These are phyloP conservation scores for Cepphus grylle DNA, from an alignment of 2,113 vertebrate genomes.

Conservation along the genomic window DNA sequence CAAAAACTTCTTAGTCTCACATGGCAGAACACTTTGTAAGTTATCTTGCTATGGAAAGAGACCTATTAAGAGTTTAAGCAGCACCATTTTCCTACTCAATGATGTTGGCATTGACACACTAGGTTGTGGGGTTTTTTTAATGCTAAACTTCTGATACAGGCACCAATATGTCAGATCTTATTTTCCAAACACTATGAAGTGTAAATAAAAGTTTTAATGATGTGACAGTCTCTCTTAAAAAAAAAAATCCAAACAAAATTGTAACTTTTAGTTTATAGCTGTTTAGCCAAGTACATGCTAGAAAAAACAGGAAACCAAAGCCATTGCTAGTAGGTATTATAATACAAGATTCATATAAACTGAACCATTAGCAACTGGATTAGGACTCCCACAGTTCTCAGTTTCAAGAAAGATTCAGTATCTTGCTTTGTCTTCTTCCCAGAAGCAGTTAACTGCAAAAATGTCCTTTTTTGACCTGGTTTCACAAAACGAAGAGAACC, in stretches of 20 bases:
- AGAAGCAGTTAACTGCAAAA: neutral
- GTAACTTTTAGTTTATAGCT: neutral
- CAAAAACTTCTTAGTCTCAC: neutral
- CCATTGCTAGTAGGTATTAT: neutral
- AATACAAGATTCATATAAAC: neutral
- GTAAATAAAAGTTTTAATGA: neutral
- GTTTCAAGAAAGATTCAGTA: neutral
- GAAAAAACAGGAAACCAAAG: neutral
- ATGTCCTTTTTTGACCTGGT: neutral
- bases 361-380: neutral
- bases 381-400: neutral
- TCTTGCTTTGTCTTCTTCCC: neutral
- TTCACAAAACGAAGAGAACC: neutral
- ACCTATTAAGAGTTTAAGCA: neutral
- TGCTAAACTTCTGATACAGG: neutral
- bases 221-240: neutral
- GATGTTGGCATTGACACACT: fast-evolving
- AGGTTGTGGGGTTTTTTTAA: neutral
- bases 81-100: neutral
- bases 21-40: neutral
- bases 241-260: neutral
- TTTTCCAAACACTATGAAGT: neutral
- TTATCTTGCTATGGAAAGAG: neutral
- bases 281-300: neutral
- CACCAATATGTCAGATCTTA: neutral